Percentiles rank a stretch among this genome's conserved stretches.
phyloP scores from a whole-genome alignment of 2,113 vertebrate species.

The Austrofundulus limnaeus region DNA sequence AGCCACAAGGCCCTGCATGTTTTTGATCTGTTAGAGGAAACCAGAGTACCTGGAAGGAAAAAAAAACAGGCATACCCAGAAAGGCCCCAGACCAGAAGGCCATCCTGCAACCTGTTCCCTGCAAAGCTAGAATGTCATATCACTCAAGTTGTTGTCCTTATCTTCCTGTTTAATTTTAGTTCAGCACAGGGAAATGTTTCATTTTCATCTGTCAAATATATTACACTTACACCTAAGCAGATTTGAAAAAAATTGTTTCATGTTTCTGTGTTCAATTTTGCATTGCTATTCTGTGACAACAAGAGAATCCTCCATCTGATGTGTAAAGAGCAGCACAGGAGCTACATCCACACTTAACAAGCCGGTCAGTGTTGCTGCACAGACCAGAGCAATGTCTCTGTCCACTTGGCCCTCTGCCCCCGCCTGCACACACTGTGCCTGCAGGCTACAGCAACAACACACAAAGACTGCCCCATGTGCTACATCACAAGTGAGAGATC shows the following conservation, averaged over 20 bases:
- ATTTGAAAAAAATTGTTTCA: neutral
- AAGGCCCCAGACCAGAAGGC: too few relatives aligned
- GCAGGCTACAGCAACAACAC: constrained; percentile 61
- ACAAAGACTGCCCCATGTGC: constrained; percentile 73
- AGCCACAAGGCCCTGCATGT: too few relatives aligned
- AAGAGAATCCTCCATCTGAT: constrained; percentile 19
- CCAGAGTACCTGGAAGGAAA: too few relatives aligned
- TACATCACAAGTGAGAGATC: constrained; percentile 75
- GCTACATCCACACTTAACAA: constrained; percentile 38
- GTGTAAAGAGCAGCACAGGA: constrained; percentile 20
- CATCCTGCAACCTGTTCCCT: too few relatives aligned
- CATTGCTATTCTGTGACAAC: constrained; percentile 6
- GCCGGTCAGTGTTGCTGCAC: constrained; percentile 62
- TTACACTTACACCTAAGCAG: constrained; percentile 20
- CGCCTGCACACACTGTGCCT: constrained; percentile 45
- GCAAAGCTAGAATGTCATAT: constrained; percentile 17
- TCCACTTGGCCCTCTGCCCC: constrained; percentile 69
- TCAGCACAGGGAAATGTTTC: constrained; percentile 22
- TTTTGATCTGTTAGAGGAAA: too few relatives aligned
- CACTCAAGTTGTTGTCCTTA: constrained; percentile 61
- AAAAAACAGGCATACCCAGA: too few relatives aligned
- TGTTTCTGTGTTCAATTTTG: constrained; percentile 6
- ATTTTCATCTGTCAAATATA: constrained; percentile 24
- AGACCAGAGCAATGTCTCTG: constrained; percentile 56
- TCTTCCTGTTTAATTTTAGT: constrained; percentile 49